These are phyloP conservation scores for Neopipo cinnamomea DNA, from an alignment of 2,113 vertebrate species.

Conservation along the genomic window DNA sequence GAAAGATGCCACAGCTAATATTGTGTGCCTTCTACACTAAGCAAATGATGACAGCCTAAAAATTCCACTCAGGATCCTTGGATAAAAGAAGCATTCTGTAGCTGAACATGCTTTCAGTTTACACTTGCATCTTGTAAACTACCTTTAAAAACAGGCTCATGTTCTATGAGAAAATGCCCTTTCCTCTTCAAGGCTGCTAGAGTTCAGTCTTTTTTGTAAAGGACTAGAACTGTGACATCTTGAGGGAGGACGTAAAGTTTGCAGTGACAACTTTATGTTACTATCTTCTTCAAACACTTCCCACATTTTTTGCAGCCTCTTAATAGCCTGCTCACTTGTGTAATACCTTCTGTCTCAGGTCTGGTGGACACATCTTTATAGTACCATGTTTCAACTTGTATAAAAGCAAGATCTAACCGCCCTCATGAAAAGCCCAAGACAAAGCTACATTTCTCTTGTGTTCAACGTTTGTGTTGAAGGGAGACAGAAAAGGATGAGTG, in stretches of 20 bases:
- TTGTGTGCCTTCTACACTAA: neutral
- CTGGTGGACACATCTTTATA: neutral
- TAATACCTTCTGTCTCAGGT: neutral
- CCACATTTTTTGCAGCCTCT: neutral
- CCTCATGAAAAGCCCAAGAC: neutral
- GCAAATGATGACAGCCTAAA: neutral
- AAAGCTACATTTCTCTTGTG: neutral
- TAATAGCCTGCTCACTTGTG: neutral
- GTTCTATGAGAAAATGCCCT: neutral
- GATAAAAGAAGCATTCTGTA: neutral
- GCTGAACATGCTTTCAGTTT: neutral
- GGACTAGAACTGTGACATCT: neutral
- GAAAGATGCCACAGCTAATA: slow-evolving; percentile 54
- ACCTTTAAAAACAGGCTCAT: neutral
- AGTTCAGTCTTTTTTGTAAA: neutral
- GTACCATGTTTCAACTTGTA: neutral
- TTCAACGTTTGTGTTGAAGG: neutral
- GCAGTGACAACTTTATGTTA: too few species aligned
- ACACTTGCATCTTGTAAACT: neutral
- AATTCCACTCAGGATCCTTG: neutral
- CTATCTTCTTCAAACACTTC: neutral
- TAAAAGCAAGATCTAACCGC: neutral
- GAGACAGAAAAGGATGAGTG: neutral
- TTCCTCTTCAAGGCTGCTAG: neutral
- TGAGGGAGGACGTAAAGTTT: neutral